Base-by-base conservation (phyloP, 2,888 invertebrate genomes). In the Pterobdella sp. region DNA sequence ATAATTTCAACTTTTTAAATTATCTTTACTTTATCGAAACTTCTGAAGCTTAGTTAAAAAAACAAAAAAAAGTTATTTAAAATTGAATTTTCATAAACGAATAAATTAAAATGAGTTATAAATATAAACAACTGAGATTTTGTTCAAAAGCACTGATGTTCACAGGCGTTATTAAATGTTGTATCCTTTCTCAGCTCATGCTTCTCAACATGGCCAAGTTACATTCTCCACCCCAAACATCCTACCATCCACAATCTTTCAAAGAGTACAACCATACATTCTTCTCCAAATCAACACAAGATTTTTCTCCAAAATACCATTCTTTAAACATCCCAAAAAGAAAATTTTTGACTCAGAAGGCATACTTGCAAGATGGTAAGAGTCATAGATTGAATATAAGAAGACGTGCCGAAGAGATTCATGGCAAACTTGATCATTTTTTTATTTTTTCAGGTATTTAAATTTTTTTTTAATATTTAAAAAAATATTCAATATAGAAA, bases 171-270 rank as follows among this genome's bases (percentile, higher is more conserved):
- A 42, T 7, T 18, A 42, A 42, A 7, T 42, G 7, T 14, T 14
- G 7, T 26, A 56, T 56, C 60, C n/a, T 56, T 26, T 3, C 26
- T 4, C 60, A 56, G 60, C 60, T 56, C n/a, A 56, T 56, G 60
- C n/a, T 56, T 3, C n/a, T 56, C 60, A 56, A 56, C 60, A 26
- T 56, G 14, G 60, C 60, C 60, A 56, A 56, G 60, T 56, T 56
- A 26, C 4, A 56, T n/a, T 4, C n/a, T n/a, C 26, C 60, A 26
- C n/a, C 60, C 7, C n/a, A 22, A 3, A 14, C n/a, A 18, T 56
- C 60, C n/a, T 56, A 22, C 26, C 26, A 22, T 22, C 60, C 60
- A 56, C 10, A 42, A 42, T 42, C 49, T 42, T 42, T 22, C 10
- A 14, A 7, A 42, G 7, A 14, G 49, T 42, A 7, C n/a, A n/a